Evolutionary conservation across 1,140 invertebrate genomes (phyloP).

Genomic region (Drosophila asahinai): DNA sequence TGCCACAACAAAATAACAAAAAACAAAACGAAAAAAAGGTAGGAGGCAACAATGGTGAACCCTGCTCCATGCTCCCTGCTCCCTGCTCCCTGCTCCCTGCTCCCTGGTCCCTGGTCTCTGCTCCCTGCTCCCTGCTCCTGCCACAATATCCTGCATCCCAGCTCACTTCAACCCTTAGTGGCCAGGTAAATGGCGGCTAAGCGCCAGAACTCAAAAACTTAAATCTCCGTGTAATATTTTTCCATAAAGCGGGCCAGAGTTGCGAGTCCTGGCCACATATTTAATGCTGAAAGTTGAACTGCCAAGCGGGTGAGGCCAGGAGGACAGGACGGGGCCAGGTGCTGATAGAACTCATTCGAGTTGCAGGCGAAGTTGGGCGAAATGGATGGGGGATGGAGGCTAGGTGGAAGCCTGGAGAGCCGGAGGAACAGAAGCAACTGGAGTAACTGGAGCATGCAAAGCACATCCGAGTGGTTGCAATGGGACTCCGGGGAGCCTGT

Average conservation of each 20-base stretch:
- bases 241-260: conserved; percentile 60
- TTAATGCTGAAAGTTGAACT: conserved; percentile 72
- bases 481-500: conserved; percentile 42
- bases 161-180: conserved; percentile 28
- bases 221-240: conserved; percentile 79
- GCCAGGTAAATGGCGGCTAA: conserved; percentile 69
- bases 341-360: conserved; percentile 59
- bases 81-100: neutral
- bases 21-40: conserved; percentile 26
- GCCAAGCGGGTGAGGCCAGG: neutral
- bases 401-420: conserved; percentile 9
- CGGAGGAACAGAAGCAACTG: conserved; percentile 27
- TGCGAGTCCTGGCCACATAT: conserved; percentile 64
- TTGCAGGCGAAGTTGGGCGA: conserved; percentile 44
- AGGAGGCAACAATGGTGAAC: conserved; percentile 32
- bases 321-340: conserved; percentile 34
- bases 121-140: neutral
- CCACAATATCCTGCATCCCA: conserved; percentile 1
- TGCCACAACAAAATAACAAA: conserved; percentile 52
- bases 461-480: conserved; percentile 74
- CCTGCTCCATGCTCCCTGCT: conserved; percentile 26
- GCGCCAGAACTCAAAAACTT: conserved; percentile 69
- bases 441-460: conserved; percentile 75
- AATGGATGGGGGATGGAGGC: conserved; percentile 2
- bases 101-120: neutral